A percentile compares a stretch with the other conserved stretches of the same genome.
phyloP scores from a whole-genome alignment of 2,113 vertebrate species.

The Cyprinodon variegatus region DNA sequence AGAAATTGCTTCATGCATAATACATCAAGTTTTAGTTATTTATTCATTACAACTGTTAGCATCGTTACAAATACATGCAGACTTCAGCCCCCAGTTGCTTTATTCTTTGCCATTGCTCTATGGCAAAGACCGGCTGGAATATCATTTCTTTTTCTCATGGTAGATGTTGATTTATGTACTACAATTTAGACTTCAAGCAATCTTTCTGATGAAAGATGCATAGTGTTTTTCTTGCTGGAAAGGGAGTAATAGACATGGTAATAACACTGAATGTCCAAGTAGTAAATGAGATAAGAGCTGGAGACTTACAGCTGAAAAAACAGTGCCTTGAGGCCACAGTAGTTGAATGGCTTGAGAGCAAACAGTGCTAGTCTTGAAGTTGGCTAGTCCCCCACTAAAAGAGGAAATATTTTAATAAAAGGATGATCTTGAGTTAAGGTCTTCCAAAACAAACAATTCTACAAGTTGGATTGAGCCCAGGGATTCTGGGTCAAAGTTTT shows the following conservation, averaged over 20 bases:
- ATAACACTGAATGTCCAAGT: constrained; percentile 20
- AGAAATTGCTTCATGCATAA: constrained; percentile 72
- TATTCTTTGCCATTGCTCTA: constrained; percentile 32
- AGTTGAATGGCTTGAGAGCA: neutral
- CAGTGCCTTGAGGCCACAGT: neutral
- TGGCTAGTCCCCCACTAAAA: neutral
- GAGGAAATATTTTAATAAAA: neutral
- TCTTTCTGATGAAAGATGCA: constrained; percentile 50
- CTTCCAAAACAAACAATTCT: neutral
- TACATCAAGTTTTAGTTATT: constrained; percentile 69
- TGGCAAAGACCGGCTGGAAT: constrained; percentile 27
- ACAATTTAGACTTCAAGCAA: constrained; percentile 53
- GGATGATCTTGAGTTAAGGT: neutral
- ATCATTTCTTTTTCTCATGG: constrained; percentile 18
- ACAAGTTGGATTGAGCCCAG: neutral
- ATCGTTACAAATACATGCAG: constrained; percentile 60
- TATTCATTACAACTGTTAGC: constrained; percentile 74
- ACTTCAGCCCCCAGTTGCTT: constrained; percentile 36
- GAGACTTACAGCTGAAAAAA: neutral
- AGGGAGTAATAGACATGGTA: constrained; percentile 28
- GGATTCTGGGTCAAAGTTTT: neutral
- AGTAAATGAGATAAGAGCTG: constrained; percentile 3
- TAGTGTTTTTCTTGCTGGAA: constrained; percentile 12
- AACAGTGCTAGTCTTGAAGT: neutral
- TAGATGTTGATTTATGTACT: constrained; percentile 58